Base-by-base conservation (phyloP, 2,113 vertebrate species). In the Ovibos moschatus region DNA sequence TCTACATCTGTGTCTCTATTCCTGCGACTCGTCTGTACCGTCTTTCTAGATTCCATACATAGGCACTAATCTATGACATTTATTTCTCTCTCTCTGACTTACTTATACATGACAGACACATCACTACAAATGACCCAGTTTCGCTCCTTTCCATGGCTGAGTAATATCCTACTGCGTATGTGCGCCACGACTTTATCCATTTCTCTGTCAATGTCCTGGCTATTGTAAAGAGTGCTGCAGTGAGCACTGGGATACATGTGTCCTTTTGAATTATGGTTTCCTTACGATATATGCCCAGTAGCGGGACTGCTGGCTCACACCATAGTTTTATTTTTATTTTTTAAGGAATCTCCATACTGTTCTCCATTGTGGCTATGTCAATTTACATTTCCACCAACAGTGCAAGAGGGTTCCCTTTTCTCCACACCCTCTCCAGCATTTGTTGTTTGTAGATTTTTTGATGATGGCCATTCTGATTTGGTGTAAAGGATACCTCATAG, bases 21-120 rank as follows among this genome's bases (percentile, higher is more conserved):
- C 40, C 40, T 43, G 23, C 0, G 1, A 40, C 23, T 15, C 6
- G 21, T 76, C 23, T 27, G 36, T 43, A 15, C 11, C 71, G 14
- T 43, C 71, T 76, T 43, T 43, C 71, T 43, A 43, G 71, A 43
- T 43, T 76, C 6, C 71, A 76, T 43, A 43, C 23, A 27, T 43
- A 15, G 27, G 40, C 12, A 7, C 23, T 76, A 27, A 76, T 15
- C 11, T 14, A 43, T 74, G 67, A 40, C 15, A 43, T 76, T 76
- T 76, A 43, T 27, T 43, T 27, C 40, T 76, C 71, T 71, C 67
- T 43, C 71, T 76, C 23, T 76, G 71, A 76, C 40, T 43, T 40
- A 36, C 67, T 74, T 76, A 27, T 76, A 43, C 4, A 43, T 27
- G 71, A 76, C 71, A 43, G 40, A 76, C 12, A 15, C 71, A 27